phyloP scores from a whole-genome alignment of 2,797 vertebrate species.

The Muraenolepis orangiensis region DNA sequence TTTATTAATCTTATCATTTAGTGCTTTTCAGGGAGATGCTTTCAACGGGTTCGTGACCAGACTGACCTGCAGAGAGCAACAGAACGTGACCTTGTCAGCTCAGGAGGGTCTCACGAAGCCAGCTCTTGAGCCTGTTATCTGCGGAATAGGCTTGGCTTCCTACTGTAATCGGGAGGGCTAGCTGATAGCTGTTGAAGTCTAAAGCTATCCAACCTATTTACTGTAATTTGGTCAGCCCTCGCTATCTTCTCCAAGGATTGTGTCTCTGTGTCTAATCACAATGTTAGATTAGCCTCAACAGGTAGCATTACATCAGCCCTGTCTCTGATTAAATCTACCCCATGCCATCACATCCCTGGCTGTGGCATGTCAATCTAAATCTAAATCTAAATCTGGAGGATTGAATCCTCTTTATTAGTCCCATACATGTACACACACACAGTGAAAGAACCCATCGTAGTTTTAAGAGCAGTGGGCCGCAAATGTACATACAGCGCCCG shows the following conservation, averaged over 20 bases:
- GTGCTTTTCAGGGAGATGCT: too few relatives aligned
- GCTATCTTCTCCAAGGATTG: neutral
- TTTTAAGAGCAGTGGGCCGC: too few relatives aligned
- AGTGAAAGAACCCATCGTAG: too few relatives aligned
- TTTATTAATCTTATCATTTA: too few relatives aligned
- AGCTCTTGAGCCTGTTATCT: neutral
- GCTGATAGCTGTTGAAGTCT: neutral
- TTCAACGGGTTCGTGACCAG: too few relatives aligned
- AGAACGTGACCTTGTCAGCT: neutral
- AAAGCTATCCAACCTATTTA: neutral
- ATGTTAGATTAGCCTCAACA: neutral
- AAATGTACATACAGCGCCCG: too few relatives aligned
- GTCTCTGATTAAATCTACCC: neutral
- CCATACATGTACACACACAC: too few relatives aligned
- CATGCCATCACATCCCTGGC: too few relatives aligned
- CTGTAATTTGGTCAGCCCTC: neutral
- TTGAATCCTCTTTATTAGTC: too few relatives aligned
- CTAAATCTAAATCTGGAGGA: too few relatives aligned
- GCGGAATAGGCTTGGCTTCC: neutral
- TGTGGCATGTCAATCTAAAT: too few relatives aligned
- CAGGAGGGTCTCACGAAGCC: neutral
- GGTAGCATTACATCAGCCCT: neutral
- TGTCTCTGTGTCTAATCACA: neutral
- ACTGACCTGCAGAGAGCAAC: neutral
- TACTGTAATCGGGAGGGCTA: neutral